Evolutionary conservation across 2,888 invertebrate genomes (phyloP).

Genomic region (Tinea trinotella): DNA sequence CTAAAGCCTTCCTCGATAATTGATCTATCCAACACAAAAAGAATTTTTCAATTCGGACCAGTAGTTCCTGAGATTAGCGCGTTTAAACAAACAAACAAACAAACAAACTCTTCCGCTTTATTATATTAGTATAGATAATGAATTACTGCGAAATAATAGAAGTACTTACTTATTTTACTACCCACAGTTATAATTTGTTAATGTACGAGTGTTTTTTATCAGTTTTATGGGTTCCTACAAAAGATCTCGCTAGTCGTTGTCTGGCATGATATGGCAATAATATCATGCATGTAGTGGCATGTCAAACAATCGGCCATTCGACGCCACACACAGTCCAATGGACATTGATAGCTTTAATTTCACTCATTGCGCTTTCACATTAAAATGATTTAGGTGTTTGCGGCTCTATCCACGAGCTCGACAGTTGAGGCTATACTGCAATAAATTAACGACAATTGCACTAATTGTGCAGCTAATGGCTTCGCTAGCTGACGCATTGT

Average conservation of each 20-base stretch:
- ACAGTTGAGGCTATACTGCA: slow-evolving; percentile 41
- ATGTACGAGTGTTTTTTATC: not conserved
- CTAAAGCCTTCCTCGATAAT: no score
- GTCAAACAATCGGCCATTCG: not conserved
- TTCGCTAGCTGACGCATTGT: slow-evolving; percentile 55
- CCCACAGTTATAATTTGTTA: not conserved
- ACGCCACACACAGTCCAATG: slow-evolving; percentile 3
- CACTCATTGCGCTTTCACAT: slow-evolving; percentile 17
- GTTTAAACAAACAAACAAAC: no score
- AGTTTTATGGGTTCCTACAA: not conserved
- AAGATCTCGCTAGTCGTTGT: not conserved
- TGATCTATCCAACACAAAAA: no score
- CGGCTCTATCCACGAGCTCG: slow-evolving; percentile 25
- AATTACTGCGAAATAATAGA: no score
- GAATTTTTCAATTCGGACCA: no score
- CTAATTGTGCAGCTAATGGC: slow-evolving; percentile 66
- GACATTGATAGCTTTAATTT: slow-evolving; percentile 18
- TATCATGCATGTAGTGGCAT: not conserved
- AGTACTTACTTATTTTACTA: no score
- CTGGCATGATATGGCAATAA: not conserved
- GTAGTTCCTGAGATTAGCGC: no score
- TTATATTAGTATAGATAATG: no score
- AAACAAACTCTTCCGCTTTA: no score
- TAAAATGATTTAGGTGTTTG: slow-evolving; percentile 25
- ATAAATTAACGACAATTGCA: slow-evolving; percentile 69